Evolutionary conservation across 2,113 vertebrate genomes (phyloP).

Genomic region (Myodes glareolus): DNA sequence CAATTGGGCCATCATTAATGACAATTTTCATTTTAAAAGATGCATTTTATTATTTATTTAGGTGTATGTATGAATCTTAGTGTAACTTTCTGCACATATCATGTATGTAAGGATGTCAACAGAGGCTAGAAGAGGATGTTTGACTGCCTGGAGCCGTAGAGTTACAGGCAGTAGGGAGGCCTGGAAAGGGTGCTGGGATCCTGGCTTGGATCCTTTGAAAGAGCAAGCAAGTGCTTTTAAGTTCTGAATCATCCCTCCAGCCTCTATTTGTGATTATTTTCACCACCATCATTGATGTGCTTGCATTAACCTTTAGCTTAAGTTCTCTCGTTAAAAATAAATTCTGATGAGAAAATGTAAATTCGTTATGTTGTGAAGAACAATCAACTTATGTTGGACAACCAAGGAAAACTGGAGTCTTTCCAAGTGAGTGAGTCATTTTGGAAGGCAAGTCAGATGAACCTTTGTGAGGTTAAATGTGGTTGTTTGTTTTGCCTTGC

Average conservation of each 20-base stretch:
- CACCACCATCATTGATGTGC: background rate
- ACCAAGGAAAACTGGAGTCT: background rate
- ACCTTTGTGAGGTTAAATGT: background rate
- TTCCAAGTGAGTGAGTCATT: constrained; percentile 3
- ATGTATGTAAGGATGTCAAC: no score
- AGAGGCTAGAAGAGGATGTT: background rate
- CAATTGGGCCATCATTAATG: background rate
- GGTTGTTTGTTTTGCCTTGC: background rate
- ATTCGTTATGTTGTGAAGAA: background rate
- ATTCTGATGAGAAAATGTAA: background rate
- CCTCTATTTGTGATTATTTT: background rate
- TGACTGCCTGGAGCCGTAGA: background rate
- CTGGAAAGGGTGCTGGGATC: background rate
- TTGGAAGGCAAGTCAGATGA: constrained; percentile 1
- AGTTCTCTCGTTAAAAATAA: background rate
- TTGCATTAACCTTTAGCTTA: background rate
- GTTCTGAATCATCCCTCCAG: background rate
- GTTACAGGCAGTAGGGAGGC: no score
- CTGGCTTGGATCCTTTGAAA: background rate
- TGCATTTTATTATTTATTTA: background rate
- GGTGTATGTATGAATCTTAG: background rate
- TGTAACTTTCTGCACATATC: background rate
- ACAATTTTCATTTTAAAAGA: background rate
- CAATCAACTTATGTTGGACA: background rate
- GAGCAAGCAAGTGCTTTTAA: background rate